These are phyloP conservation scores for Tympanuchus pallidicinctus DNA, from an alignment of 2,113 vertebrate genomes.

Conservation along the genomic window DNA sequence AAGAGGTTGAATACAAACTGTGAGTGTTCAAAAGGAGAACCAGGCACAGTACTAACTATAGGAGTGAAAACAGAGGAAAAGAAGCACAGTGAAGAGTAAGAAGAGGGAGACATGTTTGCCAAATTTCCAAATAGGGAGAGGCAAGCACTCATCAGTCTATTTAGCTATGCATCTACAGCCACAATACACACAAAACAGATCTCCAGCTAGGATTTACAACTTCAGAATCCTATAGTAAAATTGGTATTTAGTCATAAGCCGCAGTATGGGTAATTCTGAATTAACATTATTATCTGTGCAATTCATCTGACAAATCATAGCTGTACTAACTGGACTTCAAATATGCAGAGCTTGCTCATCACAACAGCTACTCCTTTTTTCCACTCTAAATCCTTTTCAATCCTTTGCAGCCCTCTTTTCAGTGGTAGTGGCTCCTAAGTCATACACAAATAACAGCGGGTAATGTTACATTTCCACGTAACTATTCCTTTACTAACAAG, in stretches of 20 bases:
- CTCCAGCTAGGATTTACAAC: not conserved
- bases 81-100: not conserved
- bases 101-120: not conserved
- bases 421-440: not conserved
- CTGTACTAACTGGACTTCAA: not conserved
- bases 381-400: not conserved
- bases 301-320: not conserved
- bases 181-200: not conserved
- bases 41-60: not conserved
- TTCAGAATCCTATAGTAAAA: not conserved
- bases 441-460: not conserved
- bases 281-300: not conserved
- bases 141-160: not conserved
- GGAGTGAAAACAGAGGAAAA: not conserved
- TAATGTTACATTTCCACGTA: not conserved
- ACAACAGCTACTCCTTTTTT: not conserved
- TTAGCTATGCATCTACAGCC: not conserved
- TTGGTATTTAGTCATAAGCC: not conserved
- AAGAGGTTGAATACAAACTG: not conserved
- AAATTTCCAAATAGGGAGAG: not conserved
- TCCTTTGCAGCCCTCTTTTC: not conserved
- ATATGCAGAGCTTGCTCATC: not conserved
- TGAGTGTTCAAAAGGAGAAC: not conserved
- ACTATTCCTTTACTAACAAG: not conserved
- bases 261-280: not conserved